phyloP scores from a whole-genome alignment of 2,113 vertebrate species.

The human (Homo sapiens) region DNA sequence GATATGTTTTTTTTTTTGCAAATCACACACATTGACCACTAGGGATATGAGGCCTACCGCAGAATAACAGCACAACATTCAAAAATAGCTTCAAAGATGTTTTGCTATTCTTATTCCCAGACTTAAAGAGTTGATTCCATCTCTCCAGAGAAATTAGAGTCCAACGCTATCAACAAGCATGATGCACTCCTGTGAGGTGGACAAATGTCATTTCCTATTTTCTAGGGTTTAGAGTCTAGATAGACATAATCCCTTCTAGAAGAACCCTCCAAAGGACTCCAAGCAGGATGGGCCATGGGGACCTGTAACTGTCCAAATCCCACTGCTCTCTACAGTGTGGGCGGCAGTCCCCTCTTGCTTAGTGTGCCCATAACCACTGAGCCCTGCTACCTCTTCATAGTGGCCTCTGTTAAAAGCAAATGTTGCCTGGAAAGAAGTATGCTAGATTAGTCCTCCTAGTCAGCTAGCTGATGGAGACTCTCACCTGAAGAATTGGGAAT shows the following conservation, averaged over 20 bases:
- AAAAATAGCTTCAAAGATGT: neutral
- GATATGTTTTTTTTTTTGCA: neutral
- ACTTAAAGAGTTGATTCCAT: neutral
- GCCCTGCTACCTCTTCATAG: neutral
- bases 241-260: neutral
- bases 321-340: neutral
- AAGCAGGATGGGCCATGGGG: neutral
- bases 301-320: neutral
- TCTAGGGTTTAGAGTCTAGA: neutral
- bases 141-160: neutral
- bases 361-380: neutral
- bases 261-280: neutral
- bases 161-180: neutral
- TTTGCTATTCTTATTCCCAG: neutral
- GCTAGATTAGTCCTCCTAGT: neutral
- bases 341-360: neutral
- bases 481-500: neutral
- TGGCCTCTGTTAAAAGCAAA: neutral
- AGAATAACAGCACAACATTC: neutral
- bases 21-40: neutral
- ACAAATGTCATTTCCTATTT: conserved; percentile 32
- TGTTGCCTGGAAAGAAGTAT: neutral
- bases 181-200: neutral
- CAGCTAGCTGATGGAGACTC: neutral
- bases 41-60: neutral